A percentile compares a stretch with the other conserved stretches of the same genome.
phyloP scores from a whole-genome alignment of 2,113 vertebrate species.

The Odocoileus virginianus region DNA sequence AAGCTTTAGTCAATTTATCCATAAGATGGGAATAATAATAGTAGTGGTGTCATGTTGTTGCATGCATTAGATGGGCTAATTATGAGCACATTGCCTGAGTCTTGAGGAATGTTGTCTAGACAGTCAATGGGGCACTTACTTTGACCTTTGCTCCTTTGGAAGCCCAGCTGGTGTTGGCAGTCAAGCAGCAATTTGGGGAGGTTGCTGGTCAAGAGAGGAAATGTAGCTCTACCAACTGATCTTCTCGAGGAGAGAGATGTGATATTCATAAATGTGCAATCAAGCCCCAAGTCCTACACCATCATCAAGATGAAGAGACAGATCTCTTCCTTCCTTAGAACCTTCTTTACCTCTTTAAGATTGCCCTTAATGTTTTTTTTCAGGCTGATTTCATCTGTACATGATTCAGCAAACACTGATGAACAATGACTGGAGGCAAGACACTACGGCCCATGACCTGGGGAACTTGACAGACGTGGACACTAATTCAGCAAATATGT shows the following conservation, averaged over 20 bases:
- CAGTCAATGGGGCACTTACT: not conserved
- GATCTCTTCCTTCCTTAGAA: not conserved
- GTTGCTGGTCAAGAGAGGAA: not conserved
- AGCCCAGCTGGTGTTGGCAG: not conserved
- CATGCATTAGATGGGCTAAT: not conserved
- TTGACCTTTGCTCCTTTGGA: not conserved
- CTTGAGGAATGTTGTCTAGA: not conserved
- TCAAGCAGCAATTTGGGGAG: not conserved
- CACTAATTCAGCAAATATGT: not conserved
- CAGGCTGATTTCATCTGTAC: not conserved
- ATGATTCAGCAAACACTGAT: not conserved
- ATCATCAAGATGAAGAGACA: not conserved
- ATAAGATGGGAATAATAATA: not conserved
- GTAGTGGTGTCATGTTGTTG: not conserved
- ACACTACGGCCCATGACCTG: too few species aligned
- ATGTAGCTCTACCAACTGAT: not conserved
- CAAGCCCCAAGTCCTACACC: not conserved
- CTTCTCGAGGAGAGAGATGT: not conserved
- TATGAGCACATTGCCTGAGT: not conserved
- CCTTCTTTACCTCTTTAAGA: not conserved
- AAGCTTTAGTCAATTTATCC: not conserved
- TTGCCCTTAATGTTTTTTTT: not conserved
- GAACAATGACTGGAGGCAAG: not conserved
- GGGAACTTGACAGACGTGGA: not conserved
- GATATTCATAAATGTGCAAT: not conserved